Evolutionary conservation across 2,113 vertebrate genomes (phyloP), one percentile per base, ranked within the genome.

Genomic region (Bubalus kerabau): DNA sequence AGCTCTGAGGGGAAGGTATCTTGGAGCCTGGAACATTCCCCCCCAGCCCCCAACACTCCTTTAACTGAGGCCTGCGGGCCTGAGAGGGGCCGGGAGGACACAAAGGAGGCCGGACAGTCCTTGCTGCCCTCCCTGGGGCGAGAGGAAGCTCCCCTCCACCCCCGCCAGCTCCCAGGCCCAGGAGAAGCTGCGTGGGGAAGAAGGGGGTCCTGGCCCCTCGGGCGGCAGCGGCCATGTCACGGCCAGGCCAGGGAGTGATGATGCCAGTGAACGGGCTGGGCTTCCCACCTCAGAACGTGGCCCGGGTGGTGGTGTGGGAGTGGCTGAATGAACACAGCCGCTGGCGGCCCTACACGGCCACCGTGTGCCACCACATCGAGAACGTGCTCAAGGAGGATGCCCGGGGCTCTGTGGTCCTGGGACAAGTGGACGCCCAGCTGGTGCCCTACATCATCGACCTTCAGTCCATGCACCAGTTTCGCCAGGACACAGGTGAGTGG

Each of bases 391-490:
- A 99, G 98, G 99, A 99, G 84, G 99, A 99, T 0, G 98, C 99
- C 86, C 98, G 99, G 0, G 99, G 99, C 46, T 99, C 99, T 0
- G 99, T 99, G 67, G 99, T 99, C 46, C 99, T 99, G 97, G 99
- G 99, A 0, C 99, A 99, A 98, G 99, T 99, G 87, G 99, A 99
- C 0, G 98, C 98, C 50, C 99, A 99, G 98, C 99, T 99, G 59
- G 98, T 99, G 0, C 99, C 99, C n/a, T 99, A 99, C 96, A 52
- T 99, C 99, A 99, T 99, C 0, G 99, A 99, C 98, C 99, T 99
- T 98, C 99, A 99, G 98, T 99, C 99, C 98, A 99, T 99, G 99
- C 99, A 99, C 96, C 99, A 99, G 98, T 99, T 99, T 96, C 99
- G 99, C 81, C 99, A 99, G 98, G 99, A 99, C 97, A 99, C 99